Percentiles rank a stretch among this genome's conserved stretches.
phyloP scores from a whole-genome alignment of 2,113 vertebrate species.

The Ammodytes marinus region DNA sequence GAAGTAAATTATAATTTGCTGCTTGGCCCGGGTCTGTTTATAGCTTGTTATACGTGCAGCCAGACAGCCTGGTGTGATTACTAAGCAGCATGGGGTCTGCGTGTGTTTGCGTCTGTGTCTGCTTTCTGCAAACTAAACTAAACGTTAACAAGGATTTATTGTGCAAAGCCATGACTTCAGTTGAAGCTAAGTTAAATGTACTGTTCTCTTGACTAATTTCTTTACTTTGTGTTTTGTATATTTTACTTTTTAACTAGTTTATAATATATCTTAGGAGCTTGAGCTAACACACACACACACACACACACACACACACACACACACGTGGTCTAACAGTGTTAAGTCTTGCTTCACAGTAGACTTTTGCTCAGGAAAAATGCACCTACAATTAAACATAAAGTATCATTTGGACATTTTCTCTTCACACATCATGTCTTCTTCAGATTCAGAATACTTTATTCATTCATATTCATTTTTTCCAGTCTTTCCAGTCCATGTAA shows the following conservation, averaged over 20 bases:
- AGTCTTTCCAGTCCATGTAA: no score
- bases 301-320: no score
- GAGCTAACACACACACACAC: neutral
- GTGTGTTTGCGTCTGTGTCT: constrained; percentile 24
- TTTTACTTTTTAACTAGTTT: neutral
- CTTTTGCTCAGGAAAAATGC: neutral
- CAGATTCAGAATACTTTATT: neutral
- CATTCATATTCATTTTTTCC: no score
- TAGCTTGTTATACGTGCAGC: constrained; percentile 16
- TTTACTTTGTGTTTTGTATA: neutral
- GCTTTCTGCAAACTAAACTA: neutral
- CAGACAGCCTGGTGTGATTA: constrained; percentile 10
- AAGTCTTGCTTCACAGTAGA: neutral
- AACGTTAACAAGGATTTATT: constrained; percentile 7
- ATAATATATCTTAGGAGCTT: neutral
- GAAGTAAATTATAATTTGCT: constrained; percentile 4
- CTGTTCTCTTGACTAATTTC: neutral
- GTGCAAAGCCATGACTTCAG: neutral
- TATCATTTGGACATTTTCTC: constrained; percentile 7
- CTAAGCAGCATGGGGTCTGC: constrained; percentile 44
- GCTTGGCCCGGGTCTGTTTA: constrained; percentile 31
- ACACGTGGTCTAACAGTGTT: neutral
- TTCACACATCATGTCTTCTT: constrained; percentile 14
- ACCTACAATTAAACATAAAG: neutral
- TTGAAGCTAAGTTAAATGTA: neutral